A percentile compares a stretch with the other conserved stretches of the same genome.
phyloP scores from a whole-genome alignment of 1,140 invertebrate genomes.

The Sinonovacula constricta region DNA sequence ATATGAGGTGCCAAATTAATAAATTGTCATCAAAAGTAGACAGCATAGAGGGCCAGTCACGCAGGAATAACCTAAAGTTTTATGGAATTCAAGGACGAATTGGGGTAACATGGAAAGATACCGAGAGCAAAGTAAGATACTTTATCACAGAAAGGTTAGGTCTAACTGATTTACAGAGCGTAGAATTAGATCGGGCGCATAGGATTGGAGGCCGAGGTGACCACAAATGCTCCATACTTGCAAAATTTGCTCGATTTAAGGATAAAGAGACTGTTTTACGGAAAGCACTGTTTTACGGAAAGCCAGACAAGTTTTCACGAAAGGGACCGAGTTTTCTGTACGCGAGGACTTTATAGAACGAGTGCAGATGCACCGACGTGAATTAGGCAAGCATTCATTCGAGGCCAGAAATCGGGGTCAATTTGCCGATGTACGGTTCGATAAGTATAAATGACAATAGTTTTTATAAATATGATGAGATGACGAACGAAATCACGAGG shows the following conservation, averaged over 20 bases:
- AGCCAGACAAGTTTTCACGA: too few species aligned
- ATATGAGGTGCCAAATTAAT: background rate
- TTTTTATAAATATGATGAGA: background rate
- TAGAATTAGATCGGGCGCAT: background rate
- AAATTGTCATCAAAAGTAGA: background rate
- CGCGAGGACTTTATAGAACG: background rate
- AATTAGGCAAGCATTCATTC: background rate
- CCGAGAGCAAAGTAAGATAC: background rate
- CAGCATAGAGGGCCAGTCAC: background rate
- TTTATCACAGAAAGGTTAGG: too few species aligned
- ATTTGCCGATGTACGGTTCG: background rate
- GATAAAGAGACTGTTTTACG: too few species aligned
- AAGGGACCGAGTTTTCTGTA: too few species aligned
- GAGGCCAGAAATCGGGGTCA: background rate
- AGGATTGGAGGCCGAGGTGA: background rate
- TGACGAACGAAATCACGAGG: background rate
- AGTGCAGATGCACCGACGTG: background rate
- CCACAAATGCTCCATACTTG: background rate
- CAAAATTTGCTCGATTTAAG: background rate
- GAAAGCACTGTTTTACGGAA: background rate
- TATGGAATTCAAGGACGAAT: slow-evolving; percentile 6
- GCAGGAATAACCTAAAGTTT: slow-evolving; percentile 6
- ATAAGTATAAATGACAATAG: background rate
- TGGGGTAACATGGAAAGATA: background rate
- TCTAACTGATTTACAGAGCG: background rate